A percentile compares a stretch with the other conserved stretches of the same genome.
Evolutionary conservation across 2,797 vertebrate genomes (phyloP).

Genomic region (Eospalax fontanierii): DNA sequence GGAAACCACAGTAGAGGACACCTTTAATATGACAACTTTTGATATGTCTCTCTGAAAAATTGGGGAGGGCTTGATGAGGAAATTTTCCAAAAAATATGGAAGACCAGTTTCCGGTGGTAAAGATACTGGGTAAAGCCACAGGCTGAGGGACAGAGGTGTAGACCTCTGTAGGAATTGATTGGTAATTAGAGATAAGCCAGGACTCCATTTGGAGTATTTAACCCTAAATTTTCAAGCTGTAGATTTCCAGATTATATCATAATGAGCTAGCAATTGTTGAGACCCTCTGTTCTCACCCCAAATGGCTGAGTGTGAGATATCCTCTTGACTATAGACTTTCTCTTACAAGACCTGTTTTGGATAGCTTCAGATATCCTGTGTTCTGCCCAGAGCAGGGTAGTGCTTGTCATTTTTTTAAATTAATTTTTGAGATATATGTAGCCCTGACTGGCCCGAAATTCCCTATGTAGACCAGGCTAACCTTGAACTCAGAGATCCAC

Average conservation of each 20-base stretch:
- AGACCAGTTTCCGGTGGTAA: background rate
- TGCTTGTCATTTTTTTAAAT: no score
- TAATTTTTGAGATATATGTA: no score
- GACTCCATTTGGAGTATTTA: constrained; percentile 28
- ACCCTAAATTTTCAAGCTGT: background rate
- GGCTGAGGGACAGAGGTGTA: background rate
- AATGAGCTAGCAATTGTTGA: background rate
- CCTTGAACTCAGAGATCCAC: no score
- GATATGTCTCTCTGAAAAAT: constrained; percentile 35
- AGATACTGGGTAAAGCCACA: background rate
- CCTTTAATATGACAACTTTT: background rate
- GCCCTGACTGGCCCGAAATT: no score
- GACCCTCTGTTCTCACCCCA: background rate
- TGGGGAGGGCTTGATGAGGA: constrained; percentile 57
- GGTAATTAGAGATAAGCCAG: constrained; percentile 5
- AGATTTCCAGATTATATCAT: constrained; percentile 12
- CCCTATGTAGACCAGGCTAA: no score
- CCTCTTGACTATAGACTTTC: background rate
- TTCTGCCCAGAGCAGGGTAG: background rate
- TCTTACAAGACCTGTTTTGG: background rate
- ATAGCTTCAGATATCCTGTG: background rate
- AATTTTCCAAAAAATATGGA: background rate
- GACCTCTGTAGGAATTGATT: background rate
- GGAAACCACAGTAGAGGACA: background rate
- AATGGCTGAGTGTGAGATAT: background rate